A percentile compares a stretch with the other conserved stretches of the same genome.
phyloP scores from a whole-genome alignment of 2,888 invertebrate genomes.

The Pimpla rufipes region DNA sequence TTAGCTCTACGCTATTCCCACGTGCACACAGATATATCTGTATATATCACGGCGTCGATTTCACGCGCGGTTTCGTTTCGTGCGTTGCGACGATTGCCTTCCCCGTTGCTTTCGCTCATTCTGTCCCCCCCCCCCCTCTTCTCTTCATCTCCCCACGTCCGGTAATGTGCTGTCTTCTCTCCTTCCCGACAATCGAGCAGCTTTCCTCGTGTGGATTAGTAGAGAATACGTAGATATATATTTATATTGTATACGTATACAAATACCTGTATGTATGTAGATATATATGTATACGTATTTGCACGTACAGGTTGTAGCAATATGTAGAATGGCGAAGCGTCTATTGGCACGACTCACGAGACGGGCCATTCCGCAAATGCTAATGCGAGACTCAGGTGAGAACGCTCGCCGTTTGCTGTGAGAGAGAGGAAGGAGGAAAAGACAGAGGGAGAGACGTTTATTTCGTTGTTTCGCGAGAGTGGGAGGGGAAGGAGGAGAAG shows the following conservation, averaged over 20 bases:
- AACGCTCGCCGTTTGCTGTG: conserved; percentile 28
- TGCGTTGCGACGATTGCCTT: conserved; percentile 58
- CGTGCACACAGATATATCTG: background rate
- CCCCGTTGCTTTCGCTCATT: conserved; percentile 15
- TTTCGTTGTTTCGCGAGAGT: too few species aligned
- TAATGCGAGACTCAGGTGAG: conserved; percentile 50
- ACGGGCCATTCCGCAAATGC: conserved; percentile 55
- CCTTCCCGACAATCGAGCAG: conserved; percentile 19
- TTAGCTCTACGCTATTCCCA: background rate
- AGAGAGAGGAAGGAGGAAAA: conserved; percentile 22
- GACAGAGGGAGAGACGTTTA: background rate
- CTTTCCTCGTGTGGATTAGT: conserved; percentile 28
- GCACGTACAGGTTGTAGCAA: background rate
- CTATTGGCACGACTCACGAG: conserved; percentile 44
- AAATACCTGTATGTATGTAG: background rate
- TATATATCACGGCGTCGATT: conserved; percentile 23
- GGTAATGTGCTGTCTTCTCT: background rate
- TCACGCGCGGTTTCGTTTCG: conserved; percentile 41
- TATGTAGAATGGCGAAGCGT: conserved; percentile 8
- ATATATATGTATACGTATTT: background rate
- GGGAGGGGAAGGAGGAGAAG: background rate
- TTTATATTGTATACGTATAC: too few species aligned
- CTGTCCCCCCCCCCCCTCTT: background rate
- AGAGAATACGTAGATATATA: background rate
- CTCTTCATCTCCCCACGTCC: background rate